Percentiles rank a stretch among this genome's conserved stretches.
phyloP scores from a whole-genome alignment of 2,888 invertebrate species.

The Diabrotica balteata region DNA sequence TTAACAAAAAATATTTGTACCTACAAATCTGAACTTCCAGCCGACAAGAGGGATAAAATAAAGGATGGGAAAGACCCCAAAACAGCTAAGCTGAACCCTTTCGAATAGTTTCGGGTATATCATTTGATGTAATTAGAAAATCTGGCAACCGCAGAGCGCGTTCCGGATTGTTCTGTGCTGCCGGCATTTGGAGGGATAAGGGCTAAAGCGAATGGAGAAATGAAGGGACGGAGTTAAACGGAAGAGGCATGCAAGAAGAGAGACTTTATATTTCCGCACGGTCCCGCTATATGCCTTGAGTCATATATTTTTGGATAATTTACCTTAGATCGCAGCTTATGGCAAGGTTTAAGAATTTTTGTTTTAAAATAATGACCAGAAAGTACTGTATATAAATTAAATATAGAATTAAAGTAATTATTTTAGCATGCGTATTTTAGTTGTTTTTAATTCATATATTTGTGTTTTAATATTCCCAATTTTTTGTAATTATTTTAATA shows the following conservation, averaged over 20 bases:
- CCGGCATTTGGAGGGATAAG: conserved; percentile 29
- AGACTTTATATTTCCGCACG: too few species aligned
- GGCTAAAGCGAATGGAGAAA: background rate
- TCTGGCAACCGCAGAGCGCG: conserved; percentile 44
- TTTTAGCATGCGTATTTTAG: too few species aligned
- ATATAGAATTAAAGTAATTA: too few species aligned
- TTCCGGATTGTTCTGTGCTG: conserved; percentile 40
- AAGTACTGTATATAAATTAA: too few species aligned
- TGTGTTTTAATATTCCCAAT: too few species aligned
- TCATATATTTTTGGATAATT: too few species aligned
- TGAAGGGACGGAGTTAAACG: background rate
- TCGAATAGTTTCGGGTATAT: conserved; percentile 46
- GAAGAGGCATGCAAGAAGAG: conserved; percentile 19
- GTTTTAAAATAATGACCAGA: too few species aligned
- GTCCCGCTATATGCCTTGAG: too few species aligned
- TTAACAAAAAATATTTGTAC: background rate
- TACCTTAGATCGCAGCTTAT: too few species aligned
- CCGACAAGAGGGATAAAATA: background rate
- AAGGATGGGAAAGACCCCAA: background rate
- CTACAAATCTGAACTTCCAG: background rate
- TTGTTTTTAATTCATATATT: too few species aligned
- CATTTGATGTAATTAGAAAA: conserved; percentile 50
- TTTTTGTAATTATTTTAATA: too few species aligned
- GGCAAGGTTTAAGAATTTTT: too few species aligned
- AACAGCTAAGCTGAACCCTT: conserved; percentile 25